Evolutionary conservation across 2,888 invertebrate genomes (phyloP), one percentile per base, ranked within the genome.

Genomic region (Lasioglossum marginatum): DNA sequence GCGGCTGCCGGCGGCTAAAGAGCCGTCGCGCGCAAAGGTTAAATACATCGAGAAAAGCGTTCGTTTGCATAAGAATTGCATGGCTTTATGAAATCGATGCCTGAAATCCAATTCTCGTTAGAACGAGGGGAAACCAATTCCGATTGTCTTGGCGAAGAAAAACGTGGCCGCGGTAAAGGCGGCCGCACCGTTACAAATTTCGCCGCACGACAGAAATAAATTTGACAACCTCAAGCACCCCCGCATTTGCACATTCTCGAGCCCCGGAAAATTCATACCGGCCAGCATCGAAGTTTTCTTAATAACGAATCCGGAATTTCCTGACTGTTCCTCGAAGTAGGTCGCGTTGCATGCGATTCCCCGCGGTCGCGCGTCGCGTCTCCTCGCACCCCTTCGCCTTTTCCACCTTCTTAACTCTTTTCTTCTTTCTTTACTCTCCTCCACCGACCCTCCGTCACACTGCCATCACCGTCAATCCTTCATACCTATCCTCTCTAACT

Each of bases 301-400:
- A 91, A 91, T 91, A 89, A 91, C 86, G 87, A 81, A 91, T 85
- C 85, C 80, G 73, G 82, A 86, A 91, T 88, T 85, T 57, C 57
- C 85, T 83, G 34, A 81, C 84, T 87, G 87, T 86, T 86, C 68
- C 80, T 10, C 79, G 74, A 88, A 90, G 83, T 90, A 87, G 87
- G 87, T 87, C 82, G 77, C 77, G 73, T 74, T 73, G 86, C 82
- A 84, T 81, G 73, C 79, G 88, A 86, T 88, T 86, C 84, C 72
- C 77, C 57, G 57, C 78, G 79, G 68, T 84, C 45, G 70, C 31
- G 31, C 66, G 37, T 52, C 83, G 57, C 71, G 37, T 77, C 31
- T 34, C 34, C 37, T 68, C 72, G 34, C 34, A 45, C 5, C 63
- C 66, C 45, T 77, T 43, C 34, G 68, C 71, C 71, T 68, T 68